These are phyloP conservation scores for Tinamus major DNA, from an alignment of 2,797 vertebrate species.

Conservation along the genomic window DNA sequence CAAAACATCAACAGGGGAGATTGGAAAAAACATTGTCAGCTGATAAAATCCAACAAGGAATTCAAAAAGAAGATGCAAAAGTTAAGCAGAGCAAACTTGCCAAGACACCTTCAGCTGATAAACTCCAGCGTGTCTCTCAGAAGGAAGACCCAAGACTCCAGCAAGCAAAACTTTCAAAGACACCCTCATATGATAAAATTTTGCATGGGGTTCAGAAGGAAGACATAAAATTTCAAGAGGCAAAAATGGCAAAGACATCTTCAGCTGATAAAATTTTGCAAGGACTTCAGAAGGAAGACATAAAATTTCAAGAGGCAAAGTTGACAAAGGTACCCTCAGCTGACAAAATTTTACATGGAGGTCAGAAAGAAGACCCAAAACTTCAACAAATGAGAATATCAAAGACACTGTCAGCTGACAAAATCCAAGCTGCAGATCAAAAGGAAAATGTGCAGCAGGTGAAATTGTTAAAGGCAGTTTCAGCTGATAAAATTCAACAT, in stretches of 20 bases:
- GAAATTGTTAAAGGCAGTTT: constrained; percentile 55
- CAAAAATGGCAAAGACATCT: constrained; percentile 66
- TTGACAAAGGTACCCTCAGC: constrained; percentile 55
- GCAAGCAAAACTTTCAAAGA: constrained; percentile 63
- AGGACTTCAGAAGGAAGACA: constrained; percentile 55
- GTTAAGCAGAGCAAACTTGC: constrained; percentile 52
- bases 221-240: constrained; percentile 39
- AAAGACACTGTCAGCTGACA: constrained; percentile 69
- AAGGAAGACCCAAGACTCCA: constrained; percentile 61
- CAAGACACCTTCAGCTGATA: constrained; percentile 70
- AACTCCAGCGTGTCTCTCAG: constrained; percentile 56
- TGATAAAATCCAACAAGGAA: constrained; percentile 64
- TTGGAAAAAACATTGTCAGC: constrained; percentile 61
- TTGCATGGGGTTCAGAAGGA: constrained; percentile 62
- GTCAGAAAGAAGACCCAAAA: constrained; percentile 68
- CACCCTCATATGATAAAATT: constrained; percentile 62
- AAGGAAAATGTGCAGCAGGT: constrained; percentile 36
- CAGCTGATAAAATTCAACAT: constrained; percentile 65
- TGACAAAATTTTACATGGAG: constrained; percentile 64
- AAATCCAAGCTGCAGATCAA: constrained; percentile 45
- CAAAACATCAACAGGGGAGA: constrained; percentile 59
- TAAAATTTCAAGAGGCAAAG: constrained; percentile 55
- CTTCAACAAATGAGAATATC: constrained; percentile 63
- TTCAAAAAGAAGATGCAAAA: constrained; percentile 72
- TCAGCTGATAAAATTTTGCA: constrained; percentile 66